Conservation (phyloP, 2,888 invertebrate genomes). For the Cheiracanthium punctorium region DNA sequence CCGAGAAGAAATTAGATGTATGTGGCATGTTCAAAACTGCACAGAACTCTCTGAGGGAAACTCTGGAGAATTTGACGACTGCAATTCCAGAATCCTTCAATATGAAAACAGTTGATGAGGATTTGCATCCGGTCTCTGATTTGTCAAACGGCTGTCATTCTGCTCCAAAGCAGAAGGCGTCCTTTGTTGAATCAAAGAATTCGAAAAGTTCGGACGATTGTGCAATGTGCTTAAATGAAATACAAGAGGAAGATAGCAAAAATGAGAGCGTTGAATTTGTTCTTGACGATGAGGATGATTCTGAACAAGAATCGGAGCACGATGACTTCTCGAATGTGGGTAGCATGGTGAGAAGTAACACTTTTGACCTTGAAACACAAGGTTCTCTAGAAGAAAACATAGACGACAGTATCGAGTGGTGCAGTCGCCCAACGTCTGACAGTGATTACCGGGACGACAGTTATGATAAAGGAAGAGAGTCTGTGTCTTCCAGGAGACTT, state of each 20-base stretch:
- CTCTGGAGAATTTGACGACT: neutral
- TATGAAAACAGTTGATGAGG: constrained; percentile 14
- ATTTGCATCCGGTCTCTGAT: neutral
- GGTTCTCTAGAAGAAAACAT: constrained; percentile 63
- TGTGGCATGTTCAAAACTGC: constrained; percentile 38
- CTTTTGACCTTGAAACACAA: constrained; percentile 70
- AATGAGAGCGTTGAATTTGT: neutral
- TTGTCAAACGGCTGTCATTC: neutral
- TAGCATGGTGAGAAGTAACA: constrained; percentile 71
- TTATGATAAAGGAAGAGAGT: neutral
- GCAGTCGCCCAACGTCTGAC: constrained; percentile 8
- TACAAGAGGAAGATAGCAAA: neutral
- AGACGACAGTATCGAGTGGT: constrained; percentile 51
- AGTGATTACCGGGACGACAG: neutral
- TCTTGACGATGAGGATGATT: constrained; percentile 5
- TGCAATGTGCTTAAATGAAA: neutral
- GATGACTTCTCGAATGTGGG: constrained; percentile 44
- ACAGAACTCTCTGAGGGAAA: neutral
- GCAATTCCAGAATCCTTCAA: neutral
- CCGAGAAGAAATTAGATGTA: constrained; percentile 54
- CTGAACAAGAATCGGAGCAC: constrained; percentile 45
- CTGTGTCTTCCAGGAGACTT: constrained; percentile 19
- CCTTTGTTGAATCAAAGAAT: neutral
- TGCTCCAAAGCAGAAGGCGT: neutral
- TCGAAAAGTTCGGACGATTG: neutral